Evolutionary conservation across 2,113 vertebrate species (phyloP).

Genomic region (Hippocampus mohnikei): DNA sequence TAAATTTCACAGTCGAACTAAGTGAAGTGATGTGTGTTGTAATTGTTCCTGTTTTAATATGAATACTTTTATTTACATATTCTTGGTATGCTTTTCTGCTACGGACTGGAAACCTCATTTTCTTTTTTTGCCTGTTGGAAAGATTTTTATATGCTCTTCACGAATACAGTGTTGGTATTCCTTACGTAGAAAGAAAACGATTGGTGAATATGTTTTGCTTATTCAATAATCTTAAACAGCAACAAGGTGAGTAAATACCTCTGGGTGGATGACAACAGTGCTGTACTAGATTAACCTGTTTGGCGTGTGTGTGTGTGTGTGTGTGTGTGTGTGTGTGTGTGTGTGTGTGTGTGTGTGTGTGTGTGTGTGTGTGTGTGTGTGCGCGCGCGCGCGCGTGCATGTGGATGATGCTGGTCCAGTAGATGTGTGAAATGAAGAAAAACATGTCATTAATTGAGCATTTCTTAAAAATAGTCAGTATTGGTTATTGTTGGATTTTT

Average conservation of each 20-base stretch:
- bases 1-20: conserved; percentile 69
- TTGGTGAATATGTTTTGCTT: conserved; percentile 49
- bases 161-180: conserved; percentile 58
- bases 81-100: conserved; percentile 61
- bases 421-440: conserved; percentile 41
- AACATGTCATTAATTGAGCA: conserved; percentile 43
- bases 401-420: conserved; percentile 41
- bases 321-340: conserved; percentile 61
- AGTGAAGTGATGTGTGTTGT: conserved; percentile 72
- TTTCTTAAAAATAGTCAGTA: conserved; percentile 67
- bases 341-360: conserved; percentile 58
- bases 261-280: conserved; percentile 58
- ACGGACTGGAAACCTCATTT: conserved; percentile 62
- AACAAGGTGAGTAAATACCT: conserved; percentile 50
- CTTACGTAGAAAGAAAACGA: conserved; percentile 45
- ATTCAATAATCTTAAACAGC: conserved; percentile 32
- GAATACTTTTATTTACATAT: conserved; percentile 66
- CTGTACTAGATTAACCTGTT: conserved; percentile 56
- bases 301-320: conserved; percentile 58
- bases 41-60: conserved; percentile 67
- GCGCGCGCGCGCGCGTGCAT: no score
- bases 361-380: conserved; percentile 62
- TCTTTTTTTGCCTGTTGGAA: conserved; percentile 46
- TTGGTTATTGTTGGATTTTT: conserved; percentile 63
- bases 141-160: conserved; percentile 64